A percentile compares a stretch with the other conserved stretches of the same genome.
phyloP scores from a whole-genome alignment of 2,113 vertebrate genomes.

The Ophthalmolycus amberensis region DNA sequence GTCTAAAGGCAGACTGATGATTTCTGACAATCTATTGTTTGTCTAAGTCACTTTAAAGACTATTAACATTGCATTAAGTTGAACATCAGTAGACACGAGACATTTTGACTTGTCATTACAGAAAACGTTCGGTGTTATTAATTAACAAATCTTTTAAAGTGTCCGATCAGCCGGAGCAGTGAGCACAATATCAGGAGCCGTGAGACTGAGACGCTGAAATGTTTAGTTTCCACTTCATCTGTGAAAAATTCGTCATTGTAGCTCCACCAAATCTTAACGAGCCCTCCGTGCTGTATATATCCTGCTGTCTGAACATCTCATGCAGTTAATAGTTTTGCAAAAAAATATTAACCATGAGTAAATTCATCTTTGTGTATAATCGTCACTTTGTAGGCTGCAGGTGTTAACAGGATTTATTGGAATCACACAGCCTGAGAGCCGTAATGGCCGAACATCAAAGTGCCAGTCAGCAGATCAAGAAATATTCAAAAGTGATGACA shows the following conservation, averaged over 20 bases:
- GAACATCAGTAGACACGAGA: not conserved
- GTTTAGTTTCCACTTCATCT: too few species aligned
- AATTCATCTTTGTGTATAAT: not conserved
- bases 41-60: not conserved
- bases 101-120: too few species aligned
- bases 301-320: not conserved
- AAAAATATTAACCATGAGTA: not conserved
- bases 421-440: slow-evolving; percentile 52
- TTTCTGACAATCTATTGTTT: not conserved
- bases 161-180: too few species aligned
- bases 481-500: slow-evolving; percentile 14
- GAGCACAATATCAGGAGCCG: not conserved
- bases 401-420: slow-evolving; percentile 69
- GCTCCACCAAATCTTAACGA: not conserved
- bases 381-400: not conserved
- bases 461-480: slow-evolving; percentile 45
- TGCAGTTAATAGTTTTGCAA: too few species aligned
- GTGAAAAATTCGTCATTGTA: not conserved
- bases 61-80: not conserved
- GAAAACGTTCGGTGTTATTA: not conserved
- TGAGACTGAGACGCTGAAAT: not conserved
- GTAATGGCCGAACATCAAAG: slow-evolving; percentile 28
- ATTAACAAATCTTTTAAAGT: not conserved
- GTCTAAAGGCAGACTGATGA: not conserved
- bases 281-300: not conserved